Conservation (phyloP, 2,888 invertebrate species). For the Megaustenia siamemsis region DNA sequence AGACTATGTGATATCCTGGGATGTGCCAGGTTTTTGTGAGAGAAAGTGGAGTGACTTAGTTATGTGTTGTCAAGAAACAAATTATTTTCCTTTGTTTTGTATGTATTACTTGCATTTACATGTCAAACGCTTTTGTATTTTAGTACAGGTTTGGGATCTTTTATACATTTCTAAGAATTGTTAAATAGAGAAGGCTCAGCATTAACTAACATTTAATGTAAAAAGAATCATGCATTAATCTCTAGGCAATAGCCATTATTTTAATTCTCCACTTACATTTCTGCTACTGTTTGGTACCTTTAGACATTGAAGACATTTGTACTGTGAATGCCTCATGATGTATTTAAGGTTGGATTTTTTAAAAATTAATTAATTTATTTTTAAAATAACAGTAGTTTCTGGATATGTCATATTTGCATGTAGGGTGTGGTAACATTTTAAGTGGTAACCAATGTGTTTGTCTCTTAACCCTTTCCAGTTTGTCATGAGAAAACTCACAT, state of each 20-base stretch:
- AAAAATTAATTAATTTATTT: too few species aligned
- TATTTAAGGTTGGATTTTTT: too few species aligned
- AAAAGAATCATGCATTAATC: not conserved
- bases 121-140: not conserved
- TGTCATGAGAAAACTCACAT: too few species aligned
- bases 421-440: too few species aligned
- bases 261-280: not conserved
- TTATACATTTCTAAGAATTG: not conserved
- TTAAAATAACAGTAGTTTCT: too few species aligned
- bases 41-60: slow-evolving; percentile 48
- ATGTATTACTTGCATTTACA: not conserved
- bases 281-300: not conserved
- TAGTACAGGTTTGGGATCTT: not conserved
- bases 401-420: too few species aligned
- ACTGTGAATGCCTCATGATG: too few species aligned
- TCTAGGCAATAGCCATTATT: not conserved
- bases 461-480: too few species aligned
- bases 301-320: not conserved
- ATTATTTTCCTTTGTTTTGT: slow-evolving; percentile 42
- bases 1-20: slow-evolving; percentile 74
- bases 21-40: slow-evolving; percentile 54
- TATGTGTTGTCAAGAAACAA: slow-evolving; percentile 51
- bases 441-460: too few species aligned
- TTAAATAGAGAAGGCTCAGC: not conserved
- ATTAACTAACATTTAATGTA: not conserved